Evolutionary conservation across 2,113 vertebrate genomes (phyloP), one percentile per base, ranked within the genome.

Genomic region (Zosterops pallidus): DNA sequence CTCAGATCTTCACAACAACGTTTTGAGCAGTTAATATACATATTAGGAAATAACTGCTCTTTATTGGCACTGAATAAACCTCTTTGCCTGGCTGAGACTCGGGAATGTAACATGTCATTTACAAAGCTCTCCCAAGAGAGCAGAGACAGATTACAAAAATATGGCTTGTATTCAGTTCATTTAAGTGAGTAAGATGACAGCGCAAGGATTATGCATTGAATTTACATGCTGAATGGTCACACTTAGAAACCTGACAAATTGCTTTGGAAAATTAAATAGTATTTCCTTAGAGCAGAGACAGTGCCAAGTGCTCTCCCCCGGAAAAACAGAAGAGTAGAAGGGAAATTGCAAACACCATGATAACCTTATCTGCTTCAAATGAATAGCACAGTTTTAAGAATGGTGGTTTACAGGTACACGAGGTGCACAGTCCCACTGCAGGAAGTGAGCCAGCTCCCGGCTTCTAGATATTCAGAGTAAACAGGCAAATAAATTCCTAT

Each of bases 21-120:
- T 79, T 95, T 83, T 39, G 42, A 88, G 83, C 53, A 83, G 86
- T 91, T 96, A 91, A 89, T 95, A 95, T 89, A 91, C 89, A 95
- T 97, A 96, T 95, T 96, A 97, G 94, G 95, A 97, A 96, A 91
- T 89, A 88, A 96, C 86, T 94, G 64, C 35, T 92, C 86, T 95
- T 94, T 81, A 95, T 78, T 86, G 93, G 83, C 87, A 76, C 72
- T 80, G 86, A 92, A 94, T 55, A 74, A 95, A 83, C 64, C 81
- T 91, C 67, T 92, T 70, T 86, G 71, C 78, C 80, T 89, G 78
- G 81, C 85, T 83, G 83, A 87, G 86, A 83, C 72, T 89, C 9
- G 62, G 92, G 78, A 94, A 76, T 86, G 81, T 75, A 96, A 83
- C 67, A 83, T 95, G 95, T 94, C 96, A 91, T 92, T 95, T 93